Base-by-base conservation (phyloP, 2,888 invertebrate species). In the Chromoteleia sp. region DNA sequence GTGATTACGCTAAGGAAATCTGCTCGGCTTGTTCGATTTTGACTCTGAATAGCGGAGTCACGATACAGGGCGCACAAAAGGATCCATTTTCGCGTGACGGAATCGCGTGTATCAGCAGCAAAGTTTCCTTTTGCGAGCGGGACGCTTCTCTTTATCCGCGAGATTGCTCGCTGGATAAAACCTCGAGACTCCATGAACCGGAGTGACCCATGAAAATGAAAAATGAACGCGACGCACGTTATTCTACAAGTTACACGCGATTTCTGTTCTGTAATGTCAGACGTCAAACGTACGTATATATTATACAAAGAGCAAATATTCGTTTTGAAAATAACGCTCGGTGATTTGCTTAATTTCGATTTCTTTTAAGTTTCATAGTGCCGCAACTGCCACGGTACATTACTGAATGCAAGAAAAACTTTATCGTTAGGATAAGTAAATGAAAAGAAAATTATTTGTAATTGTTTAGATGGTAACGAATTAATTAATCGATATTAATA, bases 151-250 rank as follows among this genome's bases (percentile, higher is more conserved):
- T 86, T 84, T 85, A 85, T 86, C 83, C 84, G 81, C 77, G 71
- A 85, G 83, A 86, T 86, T 83, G 70, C 63, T 71, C 52, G 75
- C 50, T 25, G 70, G 84, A 86, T 86, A 84, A 84, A 85, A 85
- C 81, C 81, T 52, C 73, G 54, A 76, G 77, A 74, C 80, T 78
- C 58, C 63, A 67, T 76, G 82, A 78, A 63, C 65, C 68, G 70
- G 74, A 85, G 83, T 85, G 85, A 85, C 83, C 84, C 83, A 83
- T 79, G 85, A 79, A 84, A 84, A 85, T 86, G 85, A 86, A 85
- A 86, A 86, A 86, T 85, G 86, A 85, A 82, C 58, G 74, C 59
- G 70, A 83, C 83, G 58, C 86, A 85, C 86, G 86, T 84, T 82
- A 86, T 82, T 83, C 70, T 65, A 54, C 81, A 68, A 77, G 80